phyloP scores from a whole-genome alignment of 2,888 invertebrate species.

The Coelopa pilipes region DNA sequence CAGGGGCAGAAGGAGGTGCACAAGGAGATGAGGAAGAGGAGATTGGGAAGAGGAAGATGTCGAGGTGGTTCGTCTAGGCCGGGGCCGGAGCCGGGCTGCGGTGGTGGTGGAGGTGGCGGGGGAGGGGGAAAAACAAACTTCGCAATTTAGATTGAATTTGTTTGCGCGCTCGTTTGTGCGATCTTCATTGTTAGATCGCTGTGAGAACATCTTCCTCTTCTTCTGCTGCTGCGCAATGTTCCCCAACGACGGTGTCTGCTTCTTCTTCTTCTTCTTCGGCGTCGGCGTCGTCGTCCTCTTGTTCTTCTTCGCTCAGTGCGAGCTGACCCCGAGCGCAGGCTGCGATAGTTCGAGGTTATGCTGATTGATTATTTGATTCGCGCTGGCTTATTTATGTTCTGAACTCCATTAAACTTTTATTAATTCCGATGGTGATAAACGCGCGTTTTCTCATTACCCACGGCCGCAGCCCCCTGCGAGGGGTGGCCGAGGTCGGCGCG shows the following conservation, averaged over 20 bases:
- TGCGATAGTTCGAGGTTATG: constrained; percentile 39
- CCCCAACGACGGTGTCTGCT: background rate
- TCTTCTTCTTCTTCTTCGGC: background rate
- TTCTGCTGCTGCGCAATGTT: background rate
- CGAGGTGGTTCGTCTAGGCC: too few species aligned
- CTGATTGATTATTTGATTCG: constrained; percentile 47
- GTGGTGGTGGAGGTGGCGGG: too few species aligned
- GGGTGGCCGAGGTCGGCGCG: background rate
- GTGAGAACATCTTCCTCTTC: constrained; percentile 61
- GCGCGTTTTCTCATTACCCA: constrained; percentile 26
- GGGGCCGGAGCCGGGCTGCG: too few species aligned
- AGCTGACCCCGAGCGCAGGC: constrained; percentile 31
- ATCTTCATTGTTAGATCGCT: constrained; percentile 64
- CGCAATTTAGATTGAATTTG: constrained; percentile 34
- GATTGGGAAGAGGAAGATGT: too few species aligned
- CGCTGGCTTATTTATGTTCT: constrained; percentile 33
- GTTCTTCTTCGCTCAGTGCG: background rate
- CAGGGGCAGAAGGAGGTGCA: too few species aligned
- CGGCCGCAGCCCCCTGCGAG: background rate
- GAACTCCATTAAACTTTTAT: constrained; percentile 61
- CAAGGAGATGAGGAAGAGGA: too few species aligned
- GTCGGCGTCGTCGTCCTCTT: background rate
- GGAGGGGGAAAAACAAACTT: constrained; percentile 20
- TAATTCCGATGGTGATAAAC: constrained; percentile 31
- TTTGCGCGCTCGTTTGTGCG: constrained; percentile 46